Conservation (phyloP, 2,113 vertebrate species). For the Indicator indicator region DNA sequence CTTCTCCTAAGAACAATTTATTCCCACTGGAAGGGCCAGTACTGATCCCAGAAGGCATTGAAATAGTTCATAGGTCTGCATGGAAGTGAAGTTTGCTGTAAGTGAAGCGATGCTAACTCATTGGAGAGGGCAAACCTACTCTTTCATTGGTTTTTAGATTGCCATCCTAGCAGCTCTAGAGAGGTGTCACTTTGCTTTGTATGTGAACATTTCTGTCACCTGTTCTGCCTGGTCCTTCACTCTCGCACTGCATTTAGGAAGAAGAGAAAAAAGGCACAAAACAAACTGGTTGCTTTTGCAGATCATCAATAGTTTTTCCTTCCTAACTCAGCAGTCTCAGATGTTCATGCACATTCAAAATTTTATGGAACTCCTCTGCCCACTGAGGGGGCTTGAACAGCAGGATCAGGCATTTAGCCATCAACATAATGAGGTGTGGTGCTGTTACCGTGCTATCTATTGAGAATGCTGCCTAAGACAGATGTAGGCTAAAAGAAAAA, state of each 20-base stretch:
- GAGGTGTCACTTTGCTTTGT: neutral
- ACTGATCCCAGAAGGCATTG: neutral
- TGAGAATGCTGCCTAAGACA: neutral
- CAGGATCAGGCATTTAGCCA: neutral
- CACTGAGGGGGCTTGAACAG: neutral
- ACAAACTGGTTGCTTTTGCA: neutral
- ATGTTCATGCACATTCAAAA: neutral
- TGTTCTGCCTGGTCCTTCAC: neutral
- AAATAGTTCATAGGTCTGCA: neutral
- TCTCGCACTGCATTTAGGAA: neutral
- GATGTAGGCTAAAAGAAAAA: neutral
- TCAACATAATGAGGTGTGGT: neutral
- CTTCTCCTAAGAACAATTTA: neutral
- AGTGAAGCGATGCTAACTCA: neutral
- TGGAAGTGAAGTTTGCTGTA: neutral
- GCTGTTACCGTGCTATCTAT: neutral
- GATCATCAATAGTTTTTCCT: neutral
- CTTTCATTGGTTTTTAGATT: neutral
- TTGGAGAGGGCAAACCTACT: neutral
- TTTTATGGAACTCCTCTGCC: neutral
- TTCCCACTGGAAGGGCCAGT: neutral
- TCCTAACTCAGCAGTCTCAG: neutral
- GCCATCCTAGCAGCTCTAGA: neutral
- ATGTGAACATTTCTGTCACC: fast-evolving
- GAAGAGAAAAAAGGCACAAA: neutral